Percentiles rank a stretch among this genome's conserved stretches.
phyloP scores from a whole-genome alignment of 2,113 vertebrate genomes.

The Coturnix japonica region DNA sequence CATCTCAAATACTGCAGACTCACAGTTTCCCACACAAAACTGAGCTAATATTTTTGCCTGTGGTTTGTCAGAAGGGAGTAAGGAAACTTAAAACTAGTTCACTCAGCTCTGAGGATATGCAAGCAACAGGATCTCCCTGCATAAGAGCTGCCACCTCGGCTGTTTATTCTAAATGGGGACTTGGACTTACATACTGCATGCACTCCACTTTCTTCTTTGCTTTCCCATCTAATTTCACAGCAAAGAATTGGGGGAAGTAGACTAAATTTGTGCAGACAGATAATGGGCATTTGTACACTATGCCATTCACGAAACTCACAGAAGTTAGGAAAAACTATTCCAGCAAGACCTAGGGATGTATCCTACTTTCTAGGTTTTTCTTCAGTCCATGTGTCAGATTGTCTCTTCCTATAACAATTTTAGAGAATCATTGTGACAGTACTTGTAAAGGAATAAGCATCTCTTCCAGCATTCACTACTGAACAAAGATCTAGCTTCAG shows the following conservation, averaged over 20 bases:
- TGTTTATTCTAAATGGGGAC: neutral
- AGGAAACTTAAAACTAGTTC: neutral
- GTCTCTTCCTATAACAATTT: neutral
- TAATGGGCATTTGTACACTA: neutral
- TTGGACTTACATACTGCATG: neutral
- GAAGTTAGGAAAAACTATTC: neutral
- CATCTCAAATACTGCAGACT: neutral
- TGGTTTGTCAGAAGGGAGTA: neutral
- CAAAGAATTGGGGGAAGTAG: neutral
- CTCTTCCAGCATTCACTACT: rapidly evolving
- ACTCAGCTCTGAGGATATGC: rapidly evolving
- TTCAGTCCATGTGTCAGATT: neutral
- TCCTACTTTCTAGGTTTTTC: neutral
- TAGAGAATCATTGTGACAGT: neutral
- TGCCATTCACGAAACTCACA: neutral
- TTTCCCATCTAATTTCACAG: neutral
- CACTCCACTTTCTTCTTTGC: neutral
- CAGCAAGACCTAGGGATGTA: neutral
- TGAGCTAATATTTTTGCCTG: neutral
- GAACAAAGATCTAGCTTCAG: neutral
- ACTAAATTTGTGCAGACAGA: neutral
- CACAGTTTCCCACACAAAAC: neutral
- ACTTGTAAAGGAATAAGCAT: neutral
- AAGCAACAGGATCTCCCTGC: rapidly evolving
- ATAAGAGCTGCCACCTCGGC: neutral